Base-by-base conservation (phyloP, 2,113 vertebrate species). In the Amazona vittata region DNA sequence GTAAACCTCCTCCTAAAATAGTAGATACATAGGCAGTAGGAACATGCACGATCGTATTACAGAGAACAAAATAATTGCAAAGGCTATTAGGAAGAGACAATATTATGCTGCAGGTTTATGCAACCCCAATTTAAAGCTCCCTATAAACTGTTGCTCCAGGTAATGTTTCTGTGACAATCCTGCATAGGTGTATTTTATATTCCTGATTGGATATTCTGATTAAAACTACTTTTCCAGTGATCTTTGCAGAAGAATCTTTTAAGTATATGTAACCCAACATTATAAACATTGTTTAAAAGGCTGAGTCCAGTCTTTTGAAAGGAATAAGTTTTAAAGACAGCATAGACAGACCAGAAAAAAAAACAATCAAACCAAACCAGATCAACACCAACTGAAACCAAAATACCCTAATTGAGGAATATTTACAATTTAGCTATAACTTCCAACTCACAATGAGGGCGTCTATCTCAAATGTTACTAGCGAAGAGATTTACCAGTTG, bases 401-500 rank as follows among this genome's bases (percentile, higher is more conserved):
- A 86, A 91, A 68, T 31, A 71, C 5, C 10, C 15, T 28, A 19
- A 52, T 0, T n/a, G 43, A 70, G 8, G 22, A 37, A 70, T 31
- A 25, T 64, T 96, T 79, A 86, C 69, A 20, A 57, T 33, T 69
- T 28, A 46, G 31, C 64, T 77, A 69, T 68, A 81, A 83, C 84
- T 91, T 86, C 52, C 77, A 93, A 11, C 67, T 89, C 83, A 86
- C 25, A 93, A 87, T 65, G 75, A 1, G 0, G 26, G 50, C n/a
- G 59, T 71, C 74, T 86, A 47, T 91, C 75, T 94, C 85, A 73
- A 78, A 43, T 75, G 74, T 70, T 86, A 68, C 35, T 65, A 71
- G 47, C 31, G 68, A 97, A 86, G n/a, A 84, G 41, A 90, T 91
- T 86, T 96, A 73, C 82, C 39, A 39, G 43, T 76, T 94, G n/a